These are phyloP conservation scores for Synergus itoensis DNA, from an alignment of 2,888 invertebrate species.

Conservation along the genomic window DNA sequence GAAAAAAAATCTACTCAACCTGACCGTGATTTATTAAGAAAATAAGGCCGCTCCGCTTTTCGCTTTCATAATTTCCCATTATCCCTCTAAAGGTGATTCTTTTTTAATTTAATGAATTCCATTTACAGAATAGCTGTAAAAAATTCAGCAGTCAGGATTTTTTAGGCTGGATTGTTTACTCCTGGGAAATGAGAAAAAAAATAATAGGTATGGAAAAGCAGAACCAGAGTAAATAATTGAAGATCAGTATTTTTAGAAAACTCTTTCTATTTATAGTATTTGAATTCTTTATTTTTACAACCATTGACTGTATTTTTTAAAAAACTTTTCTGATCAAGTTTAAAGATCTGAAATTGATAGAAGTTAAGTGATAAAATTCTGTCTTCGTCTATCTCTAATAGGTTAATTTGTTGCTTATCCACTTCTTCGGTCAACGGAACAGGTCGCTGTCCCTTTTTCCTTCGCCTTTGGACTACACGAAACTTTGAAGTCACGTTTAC, in stretches of 20 bases:
- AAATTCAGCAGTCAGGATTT: not conserved
- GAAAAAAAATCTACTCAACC: conserved; percentile 1
- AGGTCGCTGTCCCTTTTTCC: conserved; percentile 47
- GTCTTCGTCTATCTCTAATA: conserved; percentile 22
- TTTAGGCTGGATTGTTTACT: not conserved
- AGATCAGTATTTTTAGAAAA: no score
- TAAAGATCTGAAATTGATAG: not conserved
- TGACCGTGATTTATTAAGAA: conserved; percentile 9
- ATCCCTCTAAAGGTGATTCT: not conserved
- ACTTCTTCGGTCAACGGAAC: conserved; percentile 31
- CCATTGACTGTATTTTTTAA: not conserved
- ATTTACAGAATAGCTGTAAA: not conserved
- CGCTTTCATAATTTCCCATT: conserved; percentile 1
- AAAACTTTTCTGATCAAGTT: not conserved
- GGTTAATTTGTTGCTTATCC: conserved; percentile 37
- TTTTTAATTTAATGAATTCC: not conserved
- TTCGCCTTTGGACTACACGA: conserved; percentile 45
- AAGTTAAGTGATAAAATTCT: conserved; percentile 8
- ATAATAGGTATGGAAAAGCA: not conserved
- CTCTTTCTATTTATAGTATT: no score
- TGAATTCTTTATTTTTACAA: no score
- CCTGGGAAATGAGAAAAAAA: not conserved
- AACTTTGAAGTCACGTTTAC: conserved; percentile 69
- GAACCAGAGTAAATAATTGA: not conserved
- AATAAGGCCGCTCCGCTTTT: not conserved